Evolutionary conservation across 2,113 vertebrate species (phyloP).

Genomic region (Amazona vittata): DNA sequence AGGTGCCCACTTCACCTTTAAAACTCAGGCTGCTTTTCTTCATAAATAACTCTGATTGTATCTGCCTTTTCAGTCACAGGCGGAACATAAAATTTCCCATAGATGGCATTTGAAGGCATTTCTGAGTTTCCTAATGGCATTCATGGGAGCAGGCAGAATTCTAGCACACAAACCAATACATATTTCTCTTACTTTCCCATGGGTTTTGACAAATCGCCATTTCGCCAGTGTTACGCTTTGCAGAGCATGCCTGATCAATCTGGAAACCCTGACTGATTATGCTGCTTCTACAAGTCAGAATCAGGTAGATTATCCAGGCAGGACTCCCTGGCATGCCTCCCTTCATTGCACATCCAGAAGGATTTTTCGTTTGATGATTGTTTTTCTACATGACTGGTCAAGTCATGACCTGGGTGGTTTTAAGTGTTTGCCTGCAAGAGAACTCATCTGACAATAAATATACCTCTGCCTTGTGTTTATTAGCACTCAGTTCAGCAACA

Average conservation of each 20-base stretch:
- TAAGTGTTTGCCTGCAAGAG: not conserved
- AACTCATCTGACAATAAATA: not conserved
- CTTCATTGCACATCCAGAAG: not conserved
- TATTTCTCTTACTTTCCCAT: not conserved
- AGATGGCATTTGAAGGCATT: not conserved
- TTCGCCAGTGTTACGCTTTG: not conserved
- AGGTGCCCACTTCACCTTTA: not conserved
- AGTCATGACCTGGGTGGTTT: not conserved
- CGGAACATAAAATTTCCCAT: not conserved
- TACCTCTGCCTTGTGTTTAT: not conserved
- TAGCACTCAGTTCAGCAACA: not conserved
- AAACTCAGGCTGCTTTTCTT: not conserved
- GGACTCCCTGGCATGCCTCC: not conserved
- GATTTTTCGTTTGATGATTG: not conserved
- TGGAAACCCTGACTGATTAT: not conserved
- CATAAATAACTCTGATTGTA: not conserved
- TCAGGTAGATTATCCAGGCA: not conserved
- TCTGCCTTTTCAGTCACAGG: not conserved
- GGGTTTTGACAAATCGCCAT: not conserved
- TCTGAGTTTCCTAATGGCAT: not conserved
- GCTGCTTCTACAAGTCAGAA: not conserved
- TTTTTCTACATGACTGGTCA: conserved; percentile 19
- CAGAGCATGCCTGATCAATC: not conserved
- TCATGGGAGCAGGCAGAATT: not conserved
- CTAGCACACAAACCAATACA: not conserved